Conservation (phyloP, 2,797 vertebrate species). For the Gallinago nigripennis region DNA sequence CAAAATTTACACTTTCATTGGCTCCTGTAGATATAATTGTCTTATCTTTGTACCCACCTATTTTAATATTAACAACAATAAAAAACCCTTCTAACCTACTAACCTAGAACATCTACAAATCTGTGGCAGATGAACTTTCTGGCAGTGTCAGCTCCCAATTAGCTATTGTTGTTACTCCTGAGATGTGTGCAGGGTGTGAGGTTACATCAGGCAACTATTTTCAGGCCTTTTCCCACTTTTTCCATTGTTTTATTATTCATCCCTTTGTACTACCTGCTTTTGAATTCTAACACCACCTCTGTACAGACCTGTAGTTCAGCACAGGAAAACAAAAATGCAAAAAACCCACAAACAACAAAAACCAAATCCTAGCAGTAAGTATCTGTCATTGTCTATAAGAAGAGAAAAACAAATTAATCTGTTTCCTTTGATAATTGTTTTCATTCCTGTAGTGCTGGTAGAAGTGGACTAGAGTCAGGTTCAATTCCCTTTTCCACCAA, state of each 20-base stretch:
- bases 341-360: neutral
- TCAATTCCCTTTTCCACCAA: neutral
- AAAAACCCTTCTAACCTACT: neutral
- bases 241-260: neutral
- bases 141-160: neutral
- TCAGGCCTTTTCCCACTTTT: neutral
- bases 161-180: neutral
- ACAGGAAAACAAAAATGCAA: neutral
- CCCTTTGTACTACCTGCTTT: neutral
- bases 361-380: too few species aligned
- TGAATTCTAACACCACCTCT: neutral
- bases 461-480: neutral
- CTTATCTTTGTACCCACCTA: neutral
- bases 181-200: neutral
- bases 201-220: neutral
- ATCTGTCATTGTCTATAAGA: neutral
- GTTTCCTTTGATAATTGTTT: neutral
- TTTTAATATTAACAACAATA: neutral
- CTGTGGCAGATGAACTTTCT: neutral
- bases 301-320: neutral
- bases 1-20: neutral
- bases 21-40: neutral
- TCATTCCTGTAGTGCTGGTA: neutral
- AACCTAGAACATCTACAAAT: neutral
- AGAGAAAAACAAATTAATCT: neutral